Base-by-base conservation (phyloP, 2,888 invertebrate genomes). In the Tachystola acroxantha region DNA sequence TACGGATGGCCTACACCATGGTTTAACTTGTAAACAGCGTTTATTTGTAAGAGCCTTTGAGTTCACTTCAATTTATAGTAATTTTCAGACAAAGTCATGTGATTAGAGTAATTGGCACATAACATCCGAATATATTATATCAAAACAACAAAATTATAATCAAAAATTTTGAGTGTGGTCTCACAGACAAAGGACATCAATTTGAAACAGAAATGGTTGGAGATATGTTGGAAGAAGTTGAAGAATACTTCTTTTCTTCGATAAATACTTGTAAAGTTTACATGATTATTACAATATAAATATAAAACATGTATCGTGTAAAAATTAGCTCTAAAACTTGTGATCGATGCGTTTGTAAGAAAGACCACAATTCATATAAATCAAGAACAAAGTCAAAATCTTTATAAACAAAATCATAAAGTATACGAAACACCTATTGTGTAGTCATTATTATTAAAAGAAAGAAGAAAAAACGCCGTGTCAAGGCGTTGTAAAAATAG, bases 301-400 rank as follows among this genome's bases (percentile, higher is more conserved):
- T 20, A 20, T 20, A 20, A 2, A 20, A 20, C 20, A 20, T 9
- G 9, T n/a, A n/a, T n/a, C n/a, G n/a, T n/a, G n/a, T n/a, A n/a
- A n/a, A n/a, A n/a, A n/a, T n/a, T n/a, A n/a, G n/a, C n/a, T n/a
- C n/a, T n/a, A n/a, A n/a, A n/a, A n/a, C n/a, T n/a, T n/a, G n/a
- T n/a, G n/a, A 10, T 25, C 39, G 39, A 40, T 36, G 41, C 47
- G 36, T 78, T 64, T 48, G 64, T 63, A 56, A 42, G 42, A 47
- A 60, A 69, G 67, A 71, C 55, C 57, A 62, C 66, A 79, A 76
- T 71, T 67, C 62, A 70, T 75, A 64, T 65, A 68, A 74, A 64
- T 77, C 67, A 66, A 57, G 68, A 70, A 73, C 55, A 72, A 71
- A 60, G 73, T 78, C 74, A 75, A 66, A 65, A 66, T 57, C 51